A percentile compares a stretch with the other conserved stretches of the same genome.
These are phyloP conservation scores for Melanostoma mellinum DNA, from an alignment of 2,888 invertebrate species.

Conservation along the genomic window DNA sequence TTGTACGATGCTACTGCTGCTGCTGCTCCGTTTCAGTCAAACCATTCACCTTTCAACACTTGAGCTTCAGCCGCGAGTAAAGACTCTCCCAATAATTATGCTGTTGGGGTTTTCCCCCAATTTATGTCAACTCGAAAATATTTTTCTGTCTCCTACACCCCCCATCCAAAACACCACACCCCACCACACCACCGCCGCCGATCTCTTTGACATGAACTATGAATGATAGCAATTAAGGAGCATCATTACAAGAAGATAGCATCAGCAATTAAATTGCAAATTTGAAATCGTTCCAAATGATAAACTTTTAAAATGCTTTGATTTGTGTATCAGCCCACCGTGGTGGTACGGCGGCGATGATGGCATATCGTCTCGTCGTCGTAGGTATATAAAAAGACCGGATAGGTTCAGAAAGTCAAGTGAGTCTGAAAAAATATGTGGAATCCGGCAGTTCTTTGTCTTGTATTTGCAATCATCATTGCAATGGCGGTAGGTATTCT, in stretches of 20 bases:
- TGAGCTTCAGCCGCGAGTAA: conserved; percentile 49
- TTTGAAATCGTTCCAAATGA: conserved; percentile 63
- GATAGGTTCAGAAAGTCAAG: conserved; percentile 7
- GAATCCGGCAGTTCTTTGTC: conserved; percentile 20
- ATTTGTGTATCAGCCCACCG: conserved; percentile 22
- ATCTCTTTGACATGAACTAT: conserved; percentile 67
- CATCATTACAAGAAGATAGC: conserved; percentile 63
- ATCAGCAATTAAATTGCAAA: conserved; percentile 69
- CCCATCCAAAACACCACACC: neutral
- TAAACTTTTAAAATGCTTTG: conserved; percentile 62
- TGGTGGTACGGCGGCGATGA: too few relatives aligned
- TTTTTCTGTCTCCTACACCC: conserved; percentile 5
- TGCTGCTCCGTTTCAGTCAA: conserved; percentile 53
- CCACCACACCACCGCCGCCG: conserved; percentile 3
- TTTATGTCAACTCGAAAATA: conserved; percentile 60
- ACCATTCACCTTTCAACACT: conserved; percentile 56
- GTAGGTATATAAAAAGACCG: conserved; percentile 24
- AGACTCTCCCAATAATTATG: conserved; percentile 62
- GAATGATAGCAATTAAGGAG: conserved; percentile 70
- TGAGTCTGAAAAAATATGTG: conserved; percentile 39
- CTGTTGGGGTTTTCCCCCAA: conserved; percentile 41
- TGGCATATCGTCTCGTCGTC: too few relatives aligned
- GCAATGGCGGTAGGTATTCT: conserved; percentile 38
- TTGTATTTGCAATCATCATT: conserved; percentile 32
- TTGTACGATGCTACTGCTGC: conserved; percentile 1